phyloP scores from a whole-genome alignment of 2,888 invertebrate genomes.

The Ypsolopha sequella region DNA sequence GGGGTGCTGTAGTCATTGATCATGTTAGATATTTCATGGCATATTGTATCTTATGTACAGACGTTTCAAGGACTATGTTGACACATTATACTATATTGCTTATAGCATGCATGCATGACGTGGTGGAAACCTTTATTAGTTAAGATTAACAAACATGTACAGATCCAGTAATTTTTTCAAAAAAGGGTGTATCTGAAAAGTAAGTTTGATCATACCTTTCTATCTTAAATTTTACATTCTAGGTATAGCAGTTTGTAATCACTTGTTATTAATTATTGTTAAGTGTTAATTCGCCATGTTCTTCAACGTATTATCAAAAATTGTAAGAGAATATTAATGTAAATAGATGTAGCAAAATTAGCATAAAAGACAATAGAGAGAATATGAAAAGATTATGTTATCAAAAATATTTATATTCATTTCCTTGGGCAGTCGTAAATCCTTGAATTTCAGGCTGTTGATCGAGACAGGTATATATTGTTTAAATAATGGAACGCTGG shows the following conservation, averaged over 20 bases:
- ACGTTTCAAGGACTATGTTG: conserved; percentile 42
- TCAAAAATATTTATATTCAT: too few species aligned
- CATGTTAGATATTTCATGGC: conserved; percentile 48
- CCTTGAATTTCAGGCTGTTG: too few species aligned
- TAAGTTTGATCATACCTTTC: background rate
- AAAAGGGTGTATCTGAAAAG: background rate
- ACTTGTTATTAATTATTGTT: conserved; percentile 2
- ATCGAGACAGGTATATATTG: too few species aligned
- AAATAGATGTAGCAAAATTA: conserved; percentile 3
- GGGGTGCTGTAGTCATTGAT: conserved; percentile 62
- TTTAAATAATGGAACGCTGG: too few species aligned
- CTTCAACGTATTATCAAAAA: conserved; percentile 5
- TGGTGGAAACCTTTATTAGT: background rate
- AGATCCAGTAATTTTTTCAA: background rate
- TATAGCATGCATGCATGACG: background rate
- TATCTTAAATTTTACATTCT: background rate
- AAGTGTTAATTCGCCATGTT: conserved; percentile 4
- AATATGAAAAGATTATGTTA: background rate
- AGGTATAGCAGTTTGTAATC: conserved; percentile 2
- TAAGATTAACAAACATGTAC: background rate
- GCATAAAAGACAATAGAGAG: conserved; percentile 4
- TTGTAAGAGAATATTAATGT: conserved; percentile 1
- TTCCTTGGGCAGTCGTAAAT: too few species aligned
- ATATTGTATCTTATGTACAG: conserved; percentile 44
- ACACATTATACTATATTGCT: conserved; percentile 34